Conservation (phyloP, 2,888 invertebrate species). For the Caenorhabditis japonica region DNA sequence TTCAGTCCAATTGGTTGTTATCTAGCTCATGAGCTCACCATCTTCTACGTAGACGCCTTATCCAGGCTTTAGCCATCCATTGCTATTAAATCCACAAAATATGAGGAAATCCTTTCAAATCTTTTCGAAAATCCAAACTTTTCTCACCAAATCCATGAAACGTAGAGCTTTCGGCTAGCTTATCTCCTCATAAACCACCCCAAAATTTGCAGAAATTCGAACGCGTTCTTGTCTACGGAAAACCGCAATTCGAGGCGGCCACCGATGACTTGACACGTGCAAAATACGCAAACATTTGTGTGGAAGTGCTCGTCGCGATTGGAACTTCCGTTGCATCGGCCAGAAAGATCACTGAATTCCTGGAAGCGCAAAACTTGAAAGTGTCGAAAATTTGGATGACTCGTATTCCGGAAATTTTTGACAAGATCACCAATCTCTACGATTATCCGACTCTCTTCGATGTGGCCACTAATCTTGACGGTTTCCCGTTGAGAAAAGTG, state of each 20-base stretch:
- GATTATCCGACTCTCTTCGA: slow-evolving; percentile 43
- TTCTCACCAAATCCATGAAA: background rate
- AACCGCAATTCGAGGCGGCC: slow-evolving; percentile 26
- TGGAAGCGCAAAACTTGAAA: slow-evolving; percentile 19
- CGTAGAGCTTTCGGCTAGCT: background rate
- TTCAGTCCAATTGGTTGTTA: too few species aligned
- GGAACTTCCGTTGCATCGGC: slow-evolving; percentile 28
- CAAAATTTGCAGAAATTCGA: slow-evolving; percentile 29
- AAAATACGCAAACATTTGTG: slow-evolving; percentile 34
- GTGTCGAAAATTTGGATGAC: slow-evolving; percentile 34
- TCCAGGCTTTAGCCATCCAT: too few species aligned
- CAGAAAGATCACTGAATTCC: slow-evolving; percentile 10
- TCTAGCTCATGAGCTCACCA: too few species aligned
- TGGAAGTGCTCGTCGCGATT: slow-evolving; percentile 36
- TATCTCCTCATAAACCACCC: too few species aligned
- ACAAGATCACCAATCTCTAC: slow-evolving; percentile 14
- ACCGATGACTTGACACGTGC: slow-evolving; percentile 1
- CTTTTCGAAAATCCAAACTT: background rate
- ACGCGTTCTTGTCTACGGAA: slow-evolving; percentile 26
- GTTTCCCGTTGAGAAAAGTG: slow-evolving; percentile 39
- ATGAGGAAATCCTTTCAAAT: too few species aligned
- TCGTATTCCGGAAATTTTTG: slow-evolving; percentile 27
- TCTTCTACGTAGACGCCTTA: too few species aligned
- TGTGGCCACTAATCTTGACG: slow-evolving; percentile 35
- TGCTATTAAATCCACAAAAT: too few species aligned